phyloP scores from a whole-genome alignment of 2,888 invertebrate species.

The Polietes domitor region DNA sequence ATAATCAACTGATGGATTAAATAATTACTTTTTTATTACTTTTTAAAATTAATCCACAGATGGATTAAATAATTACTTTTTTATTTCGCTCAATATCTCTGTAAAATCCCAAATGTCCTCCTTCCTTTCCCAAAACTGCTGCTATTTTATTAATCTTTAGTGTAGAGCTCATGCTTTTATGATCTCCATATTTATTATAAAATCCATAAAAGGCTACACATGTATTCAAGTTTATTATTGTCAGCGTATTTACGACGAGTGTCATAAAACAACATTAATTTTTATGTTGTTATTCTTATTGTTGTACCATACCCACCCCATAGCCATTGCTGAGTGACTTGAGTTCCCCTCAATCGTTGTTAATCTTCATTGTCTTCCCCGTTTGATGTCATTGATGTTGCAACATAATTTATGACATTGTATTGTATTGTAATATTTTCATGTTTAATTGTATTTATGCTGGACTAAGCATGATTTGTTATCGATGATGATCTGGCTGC shows the following conservation, averaged over 20 bases:
- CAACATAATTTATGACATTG: constrained; percentile 18
- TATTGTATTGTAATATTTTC: constrained; percentile 5
- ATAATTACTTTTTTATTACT: too few relatives aligned
- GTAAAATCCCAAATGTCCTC: neutral
- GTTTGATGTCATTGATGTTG: constrained; percentile 7
- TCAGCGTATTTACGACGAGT: constrained; percentile 30
- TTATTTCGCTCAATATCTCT: too few relatives aligned
- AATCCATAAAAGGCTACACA: neutral
- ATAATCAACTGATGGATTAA: too few relatives aligned
- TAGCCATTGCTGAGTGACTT: neutral
- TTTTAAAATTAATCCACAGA: too few relatives aligned
- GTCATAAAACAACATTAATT: constrained; percentile 33
- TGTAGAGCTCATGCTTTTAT: neutral
- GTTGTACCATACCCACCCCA: neutral
- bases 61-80: too few relatives aligned
- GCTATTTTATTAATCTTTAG: neutral
- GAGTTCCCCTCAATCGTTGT: neutral
- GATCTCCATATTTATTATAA: neutral
- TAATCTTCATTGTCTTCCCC: neutral
- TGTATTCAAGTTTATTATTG: neutral
- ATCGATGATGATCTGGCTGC: neutral
- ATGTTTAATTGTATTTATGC: constrained; percentile 19
- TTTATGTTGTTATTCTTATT: neutral
- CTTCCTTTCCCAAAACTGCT: neutral
- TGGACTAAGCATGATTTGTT: constrained; percentile 1